Percentiles rank a stretch among this genome's conserved stretches.
phyloP scores from a whole-genome alignment of 2,113 vertebrate genomes.

The Pachycephala philippinensis region DNA sequence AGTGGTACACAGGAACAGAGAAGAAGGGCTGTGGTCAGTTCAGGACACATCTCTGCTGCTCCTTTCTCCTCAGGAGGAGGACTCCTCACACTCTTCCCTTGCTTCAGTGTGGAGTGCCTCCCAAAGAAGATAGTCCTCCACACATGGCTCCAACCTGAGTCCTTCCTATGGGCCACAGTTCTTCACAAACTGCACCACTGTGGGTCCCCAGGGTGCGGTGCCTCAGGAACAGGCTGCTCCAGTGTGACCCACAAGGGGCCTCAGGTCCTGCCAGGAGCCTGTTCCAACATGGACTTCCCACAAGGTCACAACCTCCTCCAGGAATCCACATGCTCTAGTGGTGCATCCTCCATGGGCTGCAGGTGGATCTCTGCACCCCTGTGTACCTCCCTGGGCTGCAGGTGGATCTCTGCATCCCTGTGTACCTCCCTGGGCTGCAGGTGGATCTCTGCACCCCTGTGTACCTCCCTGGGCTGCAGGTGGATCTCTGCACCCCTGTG shows the following conservation, averaged over 20 bases:
- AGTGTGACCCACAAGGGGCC: too few species aligned
- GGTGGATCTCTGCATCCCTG: too few species aligned
- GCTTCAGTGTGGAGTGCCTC: not conserved
- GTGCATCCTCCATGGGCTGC: not conserved
- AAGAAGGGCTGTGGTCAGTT: not conserved
- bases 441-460: too few species aligned
- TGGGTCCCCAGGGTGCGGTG: not conserved
- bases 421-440: too few species aligned
- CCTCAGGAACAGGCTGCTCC: not conserved
- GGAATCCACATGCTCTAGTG: not conserved
- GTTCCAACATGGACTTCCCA: not conserved
- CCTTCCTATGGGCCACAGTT: not conserved
- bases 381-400: too few species aligned
- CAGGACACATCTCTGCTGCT: not conserved
- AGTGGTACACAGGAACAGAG: not conserved
- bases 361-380: not conserved
- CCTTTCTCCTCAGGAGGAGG: not conserved
- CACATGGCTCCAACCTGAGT: rapidly evolving
- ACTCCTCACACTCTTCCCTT: not conserved
- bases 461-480: too few species aligned
- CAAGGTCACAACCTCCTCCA: not conserved
- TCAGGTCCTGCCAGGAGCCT: not conserved
- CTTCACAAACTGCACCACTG: not conserved
- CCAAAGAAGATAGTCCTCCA: not conserved
- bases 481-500: too few species aligned